These are phyloP conservation scores for Molorchus minor DNA, from an alignment of 2,888 invertebrate genomes.

Conservation along the genomic window DNA sequence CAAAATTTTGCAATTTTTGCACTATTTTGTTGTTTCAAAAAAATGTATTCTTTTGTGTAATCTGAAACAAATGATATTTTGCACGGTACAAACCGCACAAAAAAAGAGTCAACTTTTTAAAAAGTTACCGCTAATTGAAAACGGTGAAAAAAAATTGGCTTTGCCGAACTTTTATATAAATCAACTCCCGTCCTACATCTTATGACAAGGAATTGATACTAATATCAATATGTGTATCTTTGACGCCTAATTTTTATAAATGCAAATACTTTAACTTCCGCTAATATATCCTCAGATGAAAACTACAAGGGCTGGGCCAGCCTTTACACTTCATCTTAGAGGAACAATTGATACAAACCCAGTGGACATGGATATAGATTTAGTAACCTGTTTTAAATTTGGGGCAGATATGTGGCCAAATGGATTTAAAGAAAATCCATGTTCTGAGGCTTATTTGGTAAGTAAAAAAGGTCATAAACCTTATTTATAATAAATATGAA, in stretches of 20 bases:
- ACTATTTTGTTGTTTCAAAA: no score
- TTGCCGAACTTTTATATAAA: not conserved
- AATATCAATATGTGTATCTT: not conserved
- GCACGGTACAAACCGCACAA: no score
- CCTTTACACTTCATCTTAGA: slow-evolving; percentile 64
- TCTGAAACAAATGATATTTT: no score
- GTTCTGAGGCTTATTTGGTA: not conserved
- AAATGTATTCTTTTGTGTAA: no score
- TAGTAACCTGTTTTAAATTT: slow-evolving; percentile 52
- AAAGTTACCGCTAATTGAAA: not conserved
- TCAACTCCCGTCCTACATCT: not conserved
- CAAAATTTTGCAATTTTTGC: no score
- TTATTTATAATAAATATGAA: not conserved
- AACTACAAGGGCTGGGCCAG: slow-evolving; percentile 56
- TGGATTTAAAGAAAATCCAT: slow-evolving; percentile 42
- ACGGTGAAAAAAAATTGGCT: not conserved
- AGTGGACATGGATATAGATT: slow-evolving; percentile 53
- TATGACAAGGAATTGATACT: not conserved
- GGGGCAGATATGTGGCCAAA: slow-evolving; percentile 45
- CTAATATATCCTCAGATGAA: not conserved
- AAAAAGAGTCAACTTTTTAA: not conserved
- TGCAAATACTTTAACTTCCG: no score
- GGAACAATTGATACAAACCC: slow-evolving; percentile 35
- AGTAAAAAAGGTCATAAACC: not conserved
- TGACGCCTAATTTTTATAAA: not conserved